Conservation (phyloP, 2,888 invertebrate genomes). For the Congeria kusceri region DNA sequence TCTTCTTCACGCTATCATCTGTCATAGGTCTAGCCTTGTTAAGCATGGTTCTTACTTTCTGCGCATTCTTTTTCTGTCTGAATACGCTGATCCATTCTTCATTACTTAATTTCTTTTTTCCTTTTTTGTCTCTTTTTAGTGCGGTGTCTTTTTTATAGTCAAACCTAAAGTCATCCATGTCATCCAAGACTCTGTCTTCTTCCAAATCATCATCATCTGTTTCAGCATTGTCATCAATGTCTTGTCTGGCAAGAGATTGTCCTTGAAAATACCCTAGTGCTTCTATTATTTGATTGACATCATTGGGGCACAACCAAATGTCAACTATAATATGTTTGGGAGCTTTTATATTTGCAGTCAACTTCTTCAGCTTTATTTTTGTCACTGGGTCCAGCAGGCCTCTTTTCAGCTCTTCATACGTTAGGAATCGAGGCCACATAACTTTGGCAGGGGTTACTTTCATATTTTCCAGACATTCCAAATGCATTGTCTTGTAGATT, state of each 20-base stretch:
- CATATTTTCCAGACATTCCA: conserved; percentile 17
- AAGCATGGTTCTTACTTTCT: conserved; percentile 30
- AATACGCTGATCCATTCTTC: conserved; percentile 32
- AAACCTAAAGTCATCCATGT: conserved; percentile 24
- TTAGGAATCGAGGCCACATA: neutral
- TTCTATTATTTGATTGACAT: conserved; percentile 10
- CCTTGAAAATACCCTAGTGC: conserved; percentile 10
- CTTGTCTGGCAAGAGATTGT: neutral
- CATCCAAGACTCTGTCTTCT: conserved; percentile 50
- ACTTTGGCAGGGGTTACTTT: neutral
- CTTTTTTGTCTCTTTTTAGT: conserved; percentile 7
- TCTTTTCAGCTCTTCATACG: neutral
- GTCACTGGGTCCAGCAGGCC: neutral
- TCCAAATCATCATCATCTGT: conserved; percentile 47
- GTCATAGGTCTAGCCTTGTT: conserved; percentile 53
- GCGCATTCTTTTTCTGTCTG: conserved; percentile 35
- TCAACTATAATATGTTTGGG: conserved; percentile 3
- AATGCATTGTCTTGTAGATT: conserved; percentile 56
- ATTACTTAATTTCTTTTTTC: neutral
- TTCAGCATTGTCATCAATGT: neutral
- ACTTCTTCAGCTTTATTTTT: neutral
- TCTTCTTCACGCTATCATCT: conserved; percentile 53
- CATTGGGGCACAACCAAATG: conserved; percentile 46
- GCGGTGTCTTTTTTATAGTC: neutral
- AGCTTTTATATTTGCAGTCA: neutral